Percentiles rank a stretch among this genome's conserved stretches.
These are phyloP conservation scores for Nemurella pictetii DNA, from an alignment of 2,888 invertebrate species.

Conservation along the genomic window DNA sequence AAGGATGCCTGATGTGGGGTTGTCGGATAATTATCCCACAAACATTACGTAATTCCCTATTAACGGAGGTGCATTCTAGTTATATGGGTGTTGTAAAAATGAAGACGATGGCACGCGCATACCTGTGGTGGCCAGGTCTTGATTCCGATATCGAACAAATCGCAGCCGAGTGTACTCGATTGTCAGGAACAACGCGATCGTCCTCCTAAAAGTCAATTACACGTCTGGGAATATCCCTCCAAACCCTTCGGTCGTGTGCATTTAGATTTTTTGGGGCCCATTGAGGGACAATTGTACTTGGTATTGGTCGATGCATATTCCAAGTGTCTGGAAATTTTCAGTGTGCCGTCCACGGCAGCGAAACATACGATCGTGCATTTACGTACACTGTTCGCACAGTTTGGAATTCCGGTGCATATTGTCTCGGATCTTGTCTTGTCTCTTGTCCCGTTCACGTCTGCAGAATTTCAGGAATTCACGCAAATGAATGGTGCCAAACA, in stretches of 20 bases:
- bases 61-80: neutral
- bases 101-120: conserved; percentile 33
- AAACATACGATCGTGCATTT: conserved; percentile 39
- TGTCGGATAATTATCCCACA: conserved; percentile 41
- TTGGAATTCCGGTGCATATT: conserved; percentile 43
- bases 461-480: conserved; percentile 44
- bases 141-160: conserved; percentile 38
- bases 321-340: conserved; percentile 42
- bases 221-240: conserved; percentile 42
- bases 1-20: conserved; percentile 42
- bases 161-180: conserved; percentile 28
- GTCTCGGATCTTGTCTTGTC: conserved; percentile 45
- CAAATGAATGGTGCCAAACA: conserved; percentile 41
- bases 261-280: conserved; percentile 44
- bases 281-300: conserved; percentile 38
- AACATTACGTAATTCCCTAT: conserved; percentile 9
- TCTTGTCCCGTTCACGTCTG: conserved; percentile 45
- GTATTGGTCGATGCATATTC: conserved; percentile 44
- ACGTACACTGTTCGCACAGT: conserved; percentile 38
- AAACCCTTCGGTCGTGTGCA: conserved; percentile 43
- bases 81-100: conserved; percentile 8
- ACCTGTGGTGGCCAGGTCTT: conserved; percentile 41
- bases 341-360: conserved; percentile 36
- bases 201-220: conserved; percentile 36
- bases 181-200: conserved; percentile 40